phyloP scores from a whole-genome alignment of 1,140 invertebrate species.

The Megalonaias nervosa region DNA sequence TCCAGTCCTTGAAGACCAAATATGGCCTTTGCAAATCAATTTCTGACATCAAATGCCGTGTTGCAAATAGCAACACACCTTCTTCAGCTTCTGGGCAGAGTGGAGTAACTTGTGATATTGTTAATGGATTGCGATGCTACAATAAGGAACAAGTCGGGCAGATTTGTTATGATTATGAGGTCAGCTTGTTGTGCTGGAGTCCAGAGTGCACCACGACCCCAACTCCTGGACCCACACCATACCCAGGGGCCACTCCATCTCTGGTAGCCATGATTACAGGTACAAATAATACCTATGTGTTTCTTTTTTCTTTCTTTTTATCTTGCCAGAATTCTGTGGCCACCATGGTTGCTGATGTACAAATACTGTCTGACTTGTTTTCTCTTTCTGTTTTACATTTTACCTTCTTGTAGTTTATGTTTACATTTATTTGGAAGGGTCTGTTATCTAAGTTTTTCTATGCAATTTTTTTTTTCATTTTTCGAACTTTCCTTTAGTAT shows the following conservation, averaged over 20 bases:
- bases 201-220: constrained; percentile 23
- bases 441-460: too few species aligned
- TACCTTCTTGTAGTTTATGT: too few species aligned
- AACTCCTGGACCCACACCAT: not conserved
- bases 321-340: too few species aligned
- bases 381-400: too few species aligned
- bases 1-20: constrained; percentile 47
- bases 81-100: constrained; percentile 78
- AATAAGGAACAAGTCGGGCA: constrained; percentile 56
- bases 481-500: too few species aligned
- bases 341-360: too few species aligned
- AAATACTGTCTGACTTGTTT: too few species aligned
- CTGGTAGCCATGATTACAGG: constrained; percentile 6
- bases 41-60: constrained; percentile 82
- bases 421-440: too few species aligned
- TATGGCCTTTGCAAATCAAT: constrained; percentile 77
- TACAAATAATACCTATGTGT: not conserved
- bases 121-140: constrained; percentile 66
- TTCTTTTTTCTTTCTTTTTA: too few species aligned
- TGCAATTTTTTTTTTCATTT: too few species aligned
- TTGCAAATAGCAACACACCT: constrained; percentile 76
- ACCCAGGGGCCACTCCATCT: constrained; percentile 9
- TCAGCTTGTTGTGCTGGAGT: constrained; percentile 52
- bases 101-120: constrained; percentile 62
- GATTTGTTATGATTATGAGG: constrained; percentile 54